Evolutionary conservation across 2,113 vertebrate species (phyloP), one percentile per base, ranked within the genome.

Genomic region (Todiramphus chloris): DNA sequence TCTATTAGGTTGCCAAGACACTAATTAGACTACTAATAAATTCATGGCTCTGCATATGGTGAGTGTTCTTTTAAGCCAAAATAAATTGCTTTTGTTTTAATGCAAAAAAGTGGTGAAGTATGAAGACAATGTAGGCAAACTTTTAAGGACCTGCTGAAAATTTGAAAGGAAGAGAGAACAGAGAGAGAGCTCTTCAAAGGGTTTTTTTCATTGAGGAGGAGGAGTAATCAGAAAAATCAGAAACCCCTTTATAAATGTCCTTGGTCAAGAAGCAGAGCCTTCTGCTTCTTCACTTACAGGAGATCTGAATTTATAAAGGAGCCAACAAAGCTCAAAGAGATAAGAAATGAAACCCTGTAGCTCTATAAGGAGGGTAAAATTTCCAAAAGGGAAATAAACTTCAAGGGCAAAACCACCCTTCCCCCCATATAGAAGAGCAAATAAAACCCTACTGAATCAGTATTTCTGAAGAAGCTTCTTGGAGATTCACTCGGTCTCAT

Each of bases 1-100:
- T 95, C 64, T 75, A 68, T 67, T 92, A 92, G 53, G n/a, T 43
- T 89, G 76, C 83, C 76, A 90, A 77, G 70, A 46, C 59, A 30
- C 86, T 94, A 95, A 89, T 95, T 90, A 92, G 25, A 51, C 80
- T 94, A 58, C 50, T 93, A 56, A 93, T 89, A 87, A 74, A 84
- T 92, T 78, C 73, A 68, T 92, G 77, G 15, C 16, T 94, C 9
- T 91, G 56, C 69, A 78, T 91, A 75, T 84, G 83, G 91, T 2
- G 6, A 81, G 46, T 56, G 8, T 81, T 89, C 41, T 48, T 56
- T 87, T 87, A 78, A 87, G n/a, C 31, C 68, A 83, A 83, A 93
- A 91, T 72, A 84, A 92, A 89, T 92, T 89, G 17, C 33, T 39
- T 30, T 6, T 56, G 35, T 28, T 72, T 89, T 83, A 86, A 39